Base-by-base conservation (phyloP, 2,797 vertebrate species). In the Halcyon smyrnensis region DNA sequence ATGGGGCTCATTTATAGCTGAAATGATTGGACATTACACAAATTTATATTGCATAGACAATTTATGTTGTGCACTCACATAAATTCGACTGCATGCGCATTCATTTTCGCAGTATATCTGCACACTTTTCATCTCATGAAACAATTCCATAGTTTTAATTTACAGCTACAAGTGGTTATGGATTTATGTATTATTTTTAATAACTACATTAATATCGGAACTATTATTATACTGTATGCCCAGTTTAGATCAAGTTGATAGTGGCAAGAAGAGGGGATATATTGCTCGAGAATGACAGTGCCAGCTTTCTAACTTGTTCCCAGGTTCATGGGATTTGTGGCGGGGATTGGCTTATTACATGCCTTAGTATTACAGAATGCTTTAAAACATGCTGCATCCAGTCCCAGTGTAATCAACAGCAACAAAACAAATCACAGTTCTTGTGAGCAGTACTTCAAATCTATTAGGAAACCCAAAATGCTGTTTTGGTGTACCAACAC, bases 1-100 rank as follows among this genome's bases (percentile, higher is more conserved):
- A 97, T 98, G 98, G 98, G 19, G 97, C 97, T 97, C 97, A n/a
- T 77, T 97, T 93, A 97, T 90, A 98, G 95, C 96, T 24, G 78
- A 98, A 98, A 86, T 74, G 37, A 18, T 15, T 19, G 56, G 67
- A 21, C 32, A 59, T 93, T 63, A 82, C 57, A 84, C 56, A 54
- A 71, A 92, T 89, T 34, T 59, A 8, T 75, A 83, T 60, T 63
- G 11, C 20, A 43, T 27, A 59, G 36, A 84, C 73, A 80, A 82
- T 91, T 87, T 73, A 77, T 67, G n/a, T 89, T 79, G 56, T 41
- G 74, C 51, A 65, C 41, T 71, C 68, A 60, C 48, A 56, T 15
- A 60, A 34, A 76, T 74, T 84, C 51, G 48, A 39, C 87, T 34
- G 13, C 37, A 75, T 43, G n/a, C 14, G 84, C 69, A 74, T 89